Conservation (phyloP, 2,113 vertebrate genomes). For the Mobula birostris region DNA sequence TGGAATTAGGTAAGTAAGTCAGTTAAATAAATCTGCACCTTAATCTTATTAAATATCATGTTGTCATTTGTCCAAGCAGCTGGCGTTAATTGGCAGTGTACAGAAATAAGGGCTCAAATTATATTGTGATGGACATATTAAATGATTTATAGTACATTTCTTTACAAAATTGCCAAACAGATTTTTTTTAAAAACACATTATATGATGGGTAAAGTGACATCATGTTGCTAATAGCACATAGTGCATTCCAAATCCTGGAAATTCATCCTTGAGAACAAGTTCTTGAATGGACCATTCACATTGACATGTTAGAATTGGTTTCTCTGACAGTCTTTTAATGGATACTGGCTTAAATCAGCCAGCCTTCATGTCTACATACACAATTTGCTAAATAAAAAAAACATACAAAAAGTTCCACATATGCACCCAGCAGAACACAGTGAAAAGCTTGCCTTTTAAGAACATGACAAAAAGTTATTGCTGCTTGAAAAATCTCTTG, state of each 20-base stretch:
- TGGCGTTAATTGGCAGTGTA: not conserved
- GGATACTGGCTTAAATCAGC: not conserved
- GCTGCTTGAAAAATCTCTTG: not conserved
- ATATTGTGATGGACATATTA: not conserved
- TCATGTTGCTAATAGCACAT: not conserved
- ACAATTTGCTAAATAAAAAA: not conserved
- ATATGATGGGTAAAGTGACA: not conserved
- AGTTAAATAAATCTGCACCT: too few species aligned
- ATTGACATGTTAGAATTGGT: not conserved
- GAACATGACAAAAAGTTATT: constrained; percentile 19
- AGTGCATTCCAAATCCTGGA: not conserved
- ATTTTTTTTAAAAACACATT: not conserved
- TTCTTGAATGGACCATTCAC: not conserved
- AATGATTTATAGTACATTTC: not conserved
- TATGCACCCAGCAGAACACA: not conserved
- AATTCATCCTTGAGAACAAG: not conserved
- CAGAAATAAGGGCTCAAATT: not conserved
- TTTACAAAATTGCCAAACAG: not conserved
- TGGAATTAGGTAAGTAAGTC: too few species aligned
- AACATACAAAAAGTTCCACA: not conserved
- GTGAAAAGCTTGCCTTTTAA: constrained; percentile 4
- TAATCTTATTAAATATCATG: too few species aligned
- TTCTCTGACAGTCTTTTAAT: too few species aligned
- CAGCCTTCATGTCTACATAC: not conserved
- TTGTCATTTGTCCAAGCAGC: not conserved